Base-by-base conservation (phyloP, 2,797 vertebrate species). In the Rhyacichthys aspro region DNA sequence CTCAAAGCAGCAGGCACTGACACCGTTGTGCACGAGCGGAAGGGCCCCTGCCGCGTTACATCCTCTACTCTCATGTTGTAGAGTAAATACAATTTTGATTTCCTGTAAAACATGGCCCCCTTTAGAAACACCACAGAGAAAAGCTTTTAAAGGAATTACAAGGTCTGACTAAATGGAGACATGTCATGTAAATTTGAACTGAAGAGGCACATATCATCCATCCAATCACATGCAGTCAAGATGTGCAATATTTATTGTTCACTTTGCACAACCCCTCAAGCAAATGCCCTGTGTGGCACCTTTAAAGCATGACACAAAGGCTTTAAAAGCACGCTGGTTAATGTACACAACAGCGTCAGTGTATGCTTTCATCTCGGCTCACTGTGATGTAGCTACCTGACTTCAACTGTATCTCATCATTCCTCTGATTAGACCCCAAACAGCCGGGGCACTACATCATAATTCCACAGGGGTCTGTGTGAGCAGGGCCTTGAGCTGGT, bases 401-500 rank as follows among this genome's bases (percentile, higher is more conserved):
- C 70, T 70, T 78, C 68, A 37, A 46, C 49, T 9, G 19, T 53
- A 69, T 79, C 69, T 76, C 62, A 86, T 78, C 55, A 66, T 77
- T 61, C 50, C 69, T 70, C 47, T 80, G 69, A 88, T 82, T 74
- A 76, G 57, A 57, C 58, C 63, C 33, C 49, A 33, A 76, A 76
- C 59, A 74, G 64, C 59, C 7, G 1, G 43, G 59, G 50, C 66
- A 49, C 70, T 76, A 41, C 67, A 82, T 87, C 74, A 69, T 78
- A 68, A 81, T 85, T 79, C 82, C 77, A 42, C 7, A 1, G 59
- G 43, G 47, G 59, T 72, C 60, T 75, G 55, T 63, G 66, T 45
- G 32, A 77, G 70, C 67, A 66, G 71, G 73, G 74, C 81, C 76
- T 86, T 84, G 69, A 81, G 78, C 71, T 70, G 63, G 67, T 41